These are phyloP conservation scores for Corythoichthys haematopterus DNA, from an alignment of 2,113 vertebrate species.

Conservation along the genomic window DNA sequence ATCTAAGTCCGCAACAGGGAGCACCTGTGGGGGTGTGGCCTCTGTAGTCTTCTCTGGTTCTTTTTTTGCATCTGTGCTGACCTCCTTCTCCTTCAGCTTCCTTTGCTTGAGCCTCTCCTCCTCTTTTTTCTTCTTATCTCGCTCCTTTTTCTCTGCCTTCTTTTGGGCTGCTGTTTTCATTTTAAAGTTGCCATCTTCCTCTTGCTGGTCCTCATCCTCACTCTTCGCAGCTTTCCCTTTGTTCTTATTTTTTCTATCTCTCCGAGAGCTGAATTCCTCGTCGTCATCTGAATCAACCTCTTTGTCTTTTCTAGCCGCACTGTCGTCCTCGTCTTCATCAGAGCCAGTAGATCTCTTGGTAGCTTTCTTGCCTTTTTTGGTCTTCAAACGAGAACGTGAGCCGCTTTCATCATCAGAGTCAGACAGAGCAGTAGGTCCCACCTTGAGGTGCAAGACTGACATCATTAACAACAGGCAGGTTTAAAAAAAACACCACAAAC, in stretches of 20 bases:
- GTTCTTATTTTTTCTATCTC: conserved; percentile 82
- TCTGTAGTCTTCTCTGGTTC: conserved; percentile 36
- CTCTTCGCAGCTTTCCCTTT: conserved; percentile 71
- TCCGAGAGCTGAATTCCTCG: conserved; percentile 71
- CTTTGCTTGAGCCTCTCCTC: conserved; percentile 70
- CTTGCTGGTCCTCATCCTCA: conserved; percentile 70
- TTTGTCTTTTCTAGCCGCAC: conserved; percentile 43
- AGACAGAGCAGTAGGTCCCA: conserved; percentile 56
- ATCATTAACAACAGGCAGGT: background rate
- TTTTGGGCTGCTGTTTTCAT: conserved; percentile 97
- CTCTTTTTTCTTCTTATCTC: conserved; percentile 91
- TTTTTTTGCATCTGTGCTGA: conserved; percentile 34
- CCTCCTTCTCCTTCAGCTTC: conserved; percentile 72
- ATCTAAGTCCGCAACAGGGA: conserved; percentile 15
- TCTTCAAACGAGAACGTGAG: conserved; percentile 63
- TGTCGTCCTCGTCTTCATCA: conserved; percentile 67
- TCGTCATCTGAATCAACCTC: conserved; percentile 12
- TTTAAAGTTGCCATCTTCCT: conserved; percentile 80
- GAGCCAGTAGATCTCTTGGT: conserved; percentile 63
- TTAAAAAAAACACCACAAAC: background rate
- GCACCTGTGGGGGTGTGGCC: conserved; percentile 39
- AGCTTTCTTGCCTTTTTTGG: conserved; percentile 77
- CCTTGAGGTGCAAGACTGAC: conserved; percentile 25
- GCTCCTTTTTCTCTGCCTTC: conserved; percentile 96
- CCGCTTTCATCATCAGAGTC: conserved; percentile 77